Conservation (phyloP, 2,797 vertebrate species). For the Bradypus variegatus region DNA sequence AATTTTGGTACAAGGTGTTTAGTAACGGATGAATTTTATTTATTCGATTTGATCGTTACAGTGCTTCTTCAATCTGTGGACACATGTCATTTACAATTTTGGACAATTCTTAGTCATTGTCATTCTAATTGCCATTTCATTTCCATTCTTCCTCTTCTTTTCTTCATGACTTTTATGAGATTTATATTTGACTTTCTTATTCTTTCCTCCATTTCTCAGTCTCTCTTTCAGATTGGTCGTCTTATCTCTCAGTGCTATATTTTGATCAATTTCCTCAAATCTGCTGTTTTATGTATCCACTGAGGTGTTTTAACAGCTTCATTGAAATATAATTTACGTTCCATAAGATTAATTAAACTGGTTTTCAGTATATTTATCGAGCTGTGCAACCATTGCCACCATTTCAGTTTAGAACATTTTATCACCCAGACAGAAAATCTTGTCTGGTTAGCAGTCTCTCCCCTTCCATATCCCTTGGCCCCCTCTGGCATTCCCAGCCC, state of each 20-base stretch:
- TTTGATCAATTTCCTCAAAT: not conserved
- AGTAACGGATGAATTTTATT: not conserved
- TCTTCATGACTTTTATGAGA: not conserved
- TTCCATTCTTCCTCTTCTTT: not conserved
- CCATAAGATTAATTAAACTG: not conserved
- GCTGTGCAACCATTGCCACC: not conserved
- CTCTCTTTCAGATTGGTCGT: not conserved
- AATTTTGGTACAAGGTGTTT: not conserved
- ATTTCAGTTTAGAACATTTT: not conserved
- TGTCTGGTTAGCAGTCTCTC: not conserved
- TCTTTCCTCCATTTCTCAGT: not conserved
- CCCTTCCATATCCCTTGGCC: not conserved
- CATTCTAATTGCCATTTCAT: not conserved
- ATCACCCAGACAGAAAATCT: not conserved
- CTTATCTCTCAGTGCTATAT: not conserved
- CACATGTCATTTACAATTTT: not conserved
- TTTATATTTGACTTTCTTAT: not conserved
- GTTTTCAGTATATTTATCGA: not conserved
- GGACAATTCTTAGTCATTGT: not conserved
- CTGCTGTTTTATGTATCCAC: not conserved
- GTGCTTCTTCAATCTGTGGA: not conserved
- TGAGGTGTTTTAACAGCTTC: not conserved
- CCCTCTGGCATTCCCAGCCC: not conserved
- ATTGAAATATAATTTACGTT: not conserved
- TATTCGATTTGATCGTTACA: not conserved